These are phyloP conservation scores for Paedocypris sp. DNA, from an alignment of 2,113 vertebrate species.

Conservation along the genomic window DNA sequence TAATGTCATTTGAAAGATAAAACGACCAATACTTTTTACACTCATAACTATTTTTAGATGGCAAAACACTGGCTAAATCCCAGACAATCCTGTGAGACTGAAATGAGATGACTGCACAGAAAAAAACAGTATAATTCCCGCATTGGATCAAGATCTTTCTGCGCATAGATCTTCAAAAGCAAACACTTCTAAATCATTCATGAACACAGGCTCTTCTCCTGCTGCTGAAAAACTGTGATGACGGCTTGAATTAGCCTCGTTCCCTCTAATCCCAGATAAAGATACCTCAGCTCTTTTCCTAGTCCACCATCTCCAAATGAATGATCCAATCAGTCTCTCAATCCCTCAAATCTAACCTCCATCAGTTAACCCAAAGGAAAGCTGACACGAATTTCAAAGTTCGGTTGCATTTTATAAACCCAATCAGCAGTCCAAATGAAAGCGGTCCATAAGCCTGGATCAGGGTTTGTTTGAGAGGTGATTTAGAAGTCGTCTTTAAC, in stretches of 20 bases:
- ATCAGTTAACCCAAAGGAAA: conserved; percentile 29
- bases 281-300: conserved; percentile 21
- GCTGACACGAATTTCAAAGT: background rate
- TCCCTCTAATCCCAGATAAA: conserved; percentile 8
- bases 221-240: conserved; percentile 2
- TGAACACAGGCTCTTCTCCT: conserved; percentile 7
- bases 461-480: background rate
- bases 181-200: conserved; percentile 33
- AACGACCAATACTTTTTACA: background rate
- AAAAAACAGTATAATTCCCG: conserved; percentile 17
- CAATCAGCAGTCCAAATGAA: background rate
- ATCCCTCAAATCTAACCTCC: conserved; percentile 7
- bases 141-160: background rate
- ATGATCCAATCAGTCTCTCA: conserved; percentile 12
- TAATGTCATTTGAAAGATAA: background rate
- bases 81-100: background rate
- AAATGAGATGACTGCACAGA: background rate
- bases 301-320: conserved; percentile 1
- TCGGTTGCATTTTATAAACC: background rate
- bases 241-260: background rate
- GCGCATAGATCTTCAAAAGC: conserved; percentile 25
- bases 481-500: background rate
- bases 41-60: background rate
- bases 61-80: background rate
- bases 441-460: background rate